These are phyloP conservation scores for Tachina grossa DNA, from an alignment of 2,888 invertebrate species.

Conservation along the genomic window DNA sequence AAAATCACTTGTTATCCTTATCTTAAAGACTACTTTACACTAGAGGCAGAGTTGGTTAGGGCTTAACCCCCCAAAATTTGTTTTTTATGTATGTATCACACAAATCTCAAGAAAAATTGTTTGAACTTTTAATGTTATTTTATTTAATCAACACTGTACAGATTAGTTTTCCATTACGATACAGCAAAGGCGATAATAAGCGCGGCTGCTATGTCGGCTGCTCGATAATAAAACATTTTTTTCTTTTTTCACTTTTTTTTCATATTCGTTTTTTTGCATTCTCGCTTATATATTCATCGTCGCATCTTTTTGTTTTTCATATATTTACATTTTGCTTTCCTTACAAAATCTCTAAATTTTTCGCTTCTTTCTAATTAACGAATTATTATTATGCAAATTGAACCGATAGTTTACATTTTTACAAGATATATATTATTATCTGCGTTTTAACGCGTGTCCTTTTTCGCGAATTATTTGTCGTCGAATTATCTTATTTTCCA, in stretches of 20 bases:
- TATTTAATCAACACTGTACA: constrained; percentile 17
- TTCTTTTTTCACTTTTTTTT: constrained; percentile 65
- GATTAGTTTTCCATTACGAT: constrained; percentile 73
- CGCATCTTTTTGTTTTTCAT: constrained; percentile 40
- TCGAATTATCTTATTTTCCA: constrained; percentile 45
- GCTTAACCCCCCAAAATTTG: constrained; percentile 64
- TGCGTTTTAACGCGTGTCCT: constrained; percentile 76
- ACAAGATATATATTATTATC: constrained; percentile 73
- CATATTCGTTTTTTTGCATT: constrained; percentile 68
- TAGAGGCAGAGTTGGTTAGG: constrained; percentile 47
- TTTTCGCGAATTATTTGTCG: constrained; percentile 51
- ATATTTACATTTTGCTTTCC: constrained; percentile 36
- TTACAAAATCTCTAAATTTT: constrained; percentile 24
- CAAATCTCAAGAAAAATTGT: constrained; percentile 37
- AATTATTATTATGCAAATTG: constrained; percentile 74
- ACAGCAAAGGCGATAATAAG: constrained; percentile 77
- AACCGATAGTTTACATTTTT: constrained; percentile 75
- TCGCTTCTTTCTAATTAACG: constrained; percentile 71
- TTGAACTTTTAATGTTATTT: constrained; percentile 25
- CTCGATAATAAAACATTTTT: constrained; percentile 80
- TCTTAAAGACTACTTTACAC: constrained; percentile 59
- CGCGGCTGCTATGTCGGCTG: constrained; percentile 76
- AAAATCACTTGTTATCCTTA: constrained; percentile 48
- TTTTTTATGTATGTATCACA: constrained; percentile 50
- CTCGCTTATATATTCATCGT: constrained; percentile 52